Conservation (phyloP, 2,888 invertebrate species). For the Disparrhopalites patrizii region DNA sequence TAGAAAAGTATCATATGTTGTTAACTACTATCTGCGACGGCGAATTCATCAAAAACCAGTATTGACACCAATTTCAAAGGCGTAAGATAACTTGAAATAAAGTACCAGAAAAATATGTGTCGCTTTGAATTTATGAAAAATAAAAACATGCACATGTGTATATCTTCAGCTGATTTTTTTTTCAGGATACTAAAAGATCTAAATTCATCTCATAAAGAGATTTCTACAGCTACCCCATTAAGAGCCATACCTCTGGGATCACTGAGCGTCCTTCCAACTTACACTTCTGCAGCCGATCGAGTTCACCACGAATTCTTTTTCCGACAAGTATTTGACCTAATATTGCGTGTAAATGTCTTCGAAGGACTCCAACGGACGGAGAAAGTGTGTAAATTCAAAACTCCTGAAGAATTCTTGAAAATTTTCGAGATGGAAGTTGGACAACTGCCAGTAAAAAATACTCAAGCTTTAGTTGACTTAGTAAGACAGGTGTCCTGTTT, state of each 20-base stretch:
- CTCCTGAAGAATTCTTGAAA: constrained; percentile 66
- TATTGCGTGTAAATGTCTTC: constrained; percentile 71
- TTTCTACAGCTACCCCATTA: too few relatives aligned
- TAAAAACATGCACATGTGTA: too few relatives aligned
- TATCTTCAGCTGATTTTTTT: too few relatives aligned
- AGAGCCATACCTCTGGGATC: constrained; percentile 74
- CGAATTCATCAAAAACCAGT: too few relatives aligned
- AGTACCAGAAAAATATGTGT: too few relatives aligned
- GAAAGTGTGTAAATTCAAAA: constrained; percentile 76
- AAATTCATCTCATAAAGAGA: too few relatives aligned
- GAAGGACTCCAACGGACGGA: constrained; percentile 66
- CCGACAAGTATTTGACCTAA: constrained; percentile 64
- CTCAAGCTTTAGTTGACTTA: constrained; percentile 64
- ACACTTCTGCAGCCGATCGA: constrained; percentile 61
- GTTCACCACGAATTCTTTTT: constrained; percentile 69
- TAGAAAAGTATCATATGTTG: too few relatives aligned
- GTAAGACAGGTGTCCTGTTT: constrained; percentile 53
- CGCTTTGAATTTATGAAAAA: too few relatives aligned
- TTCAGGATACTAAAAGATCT: too few relatives aligned
- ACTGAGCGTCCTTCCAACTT: neutral
- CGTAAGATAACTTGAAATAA: too few relatives aligned
- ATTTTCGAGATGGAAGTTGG: constrained; percentile 61
- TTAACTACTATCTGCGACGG: too few relatives aligned
- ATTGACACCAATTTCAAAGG: too few relatives aligned
- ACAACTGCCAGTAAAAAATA: constrained; percentile 58